Conservation (phyloP, 1,140 invertebrate species). For the Drosophila orosa region DNA sequence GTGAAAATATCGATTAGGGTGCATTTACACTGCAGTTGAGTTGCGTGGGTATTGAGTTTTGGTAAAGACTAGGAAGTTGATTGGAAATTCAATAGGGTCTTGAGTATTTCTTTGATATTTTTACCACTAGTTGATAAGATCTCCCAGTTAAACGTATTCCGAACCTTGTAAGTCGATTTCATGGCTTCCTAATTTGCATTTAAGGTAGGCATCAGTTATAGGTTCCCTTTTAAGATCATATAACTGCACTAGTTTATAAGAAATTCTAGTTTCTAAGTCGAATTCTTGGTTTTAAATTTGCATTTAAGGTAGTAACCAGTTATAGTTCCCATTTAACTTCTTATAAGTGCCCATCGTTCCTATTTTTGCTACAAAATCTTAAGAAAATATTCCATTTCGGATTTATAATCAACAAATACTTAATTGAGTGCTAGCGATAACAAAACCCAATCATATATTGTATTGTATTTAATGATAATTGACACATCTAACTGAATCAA, state of each 20-base stretch:
- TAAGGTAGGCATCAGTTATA: too few relatives aligned
- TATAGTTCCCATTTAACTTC: background rate
- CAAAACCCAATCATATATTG: background rate
- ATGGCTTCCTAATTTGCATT: too few relatives aligned
- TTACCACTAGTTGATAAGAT: too few relatives aligned
- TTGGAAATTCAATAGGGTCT: background rate
- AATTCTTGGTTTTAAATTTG: background rate
- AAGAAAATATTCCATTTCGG: background rate
- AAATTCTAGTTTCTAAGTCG: background rate
- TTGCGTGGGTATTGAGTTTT: background rate
- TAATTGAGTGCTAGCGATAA: slow-evolving; percentile 16
- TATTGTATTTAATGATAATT: background rate
- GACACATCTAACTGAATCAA: slow-evolving; percentile 11
- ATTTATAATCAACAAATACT: background rate
- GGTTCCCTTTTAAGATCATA: too few relatives aligned
- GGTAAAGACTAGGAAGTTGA: background rate
- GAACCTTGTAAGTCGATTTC: too few relatives aligned
- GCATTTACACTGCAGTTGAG: background rate
- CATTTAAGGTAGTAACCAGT: background rate
- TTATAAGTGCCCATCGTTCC: background rate
- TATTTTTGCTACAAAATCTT: too few relatives aligned
- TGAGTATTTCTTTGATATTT: background rate
- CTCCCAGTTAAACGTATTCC: too few relatives aligned
- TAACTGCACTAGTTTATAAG: background rate
- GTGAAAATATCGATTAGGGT: slow-evolving; percentile 9